Conservation (phyloP, 1,140 invertebrate species). For the Pseudomyrmex cubaensis region DNA sequence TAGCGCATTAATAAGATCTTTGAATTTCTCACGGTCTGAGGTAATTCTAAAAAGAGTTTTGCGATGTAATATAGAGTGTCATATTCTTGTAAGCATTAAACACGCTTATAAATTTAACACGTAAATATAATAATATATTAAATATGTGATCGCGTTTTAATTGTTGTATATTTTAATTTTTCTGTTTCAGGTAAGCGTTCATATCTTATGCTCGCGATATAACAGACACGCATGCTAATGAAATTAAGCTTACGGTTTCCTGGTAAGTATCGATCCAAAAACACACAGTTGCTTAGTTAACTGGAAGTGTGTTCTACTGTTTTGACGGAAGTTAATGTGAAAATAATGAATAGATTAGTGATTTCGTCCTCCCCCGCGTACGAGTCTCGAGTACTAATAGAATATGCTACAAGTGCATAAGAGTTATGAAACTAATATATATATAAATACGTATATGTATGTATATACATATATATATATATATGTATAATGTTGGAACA, state of each 20-base stretch:
- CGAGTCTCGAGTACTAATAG: slow-evolving; percentile 1
- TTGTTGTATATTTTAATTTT: slow-evolving; percentile 35
- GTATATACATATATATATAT: too few species aligned
- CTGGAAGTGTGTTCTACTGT: not conserved
- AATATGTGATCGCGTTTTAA: too few species aligned
- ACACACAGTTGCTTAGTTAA: not conserved
- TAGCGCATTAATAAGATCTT: slow-evolving; percentile 28
- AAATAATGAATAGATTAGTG: slow-evolving; percentile 23
- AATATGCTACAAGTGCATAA: slow-evolving; percentile 8
- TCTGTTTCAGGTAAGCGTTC: slow-evolving; percentile 72
- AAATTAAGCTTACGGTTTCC: not conserved
- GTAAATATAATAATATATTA: too few species aligned
- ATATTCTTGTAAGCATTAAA: too few species aligned
- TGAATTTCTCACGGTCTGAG: too few species aligned
- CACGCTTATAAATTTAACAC: too few species aligned
- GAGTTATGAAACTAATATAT: slow-evolving; percentile 15
- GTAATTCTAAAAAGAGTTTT: too few species aligned
- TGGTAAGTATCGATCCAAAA: slow-evolving; percentile 35
- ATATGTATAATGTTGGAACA: not conserved
- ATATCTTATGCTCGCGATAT: not conserved
- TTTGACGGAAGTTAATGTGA: not conserved
- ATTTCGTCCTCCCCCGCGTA: not conserved
- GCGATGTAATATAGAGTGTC: too few species aligned
- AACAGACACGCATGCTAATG: not conserved
- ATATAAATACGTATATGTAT: too few species aligned